Evolutionary conservation across 2,113 vertebrate genomes (phyloP).

Genomic region (Macrotis lagotis): DNA sequence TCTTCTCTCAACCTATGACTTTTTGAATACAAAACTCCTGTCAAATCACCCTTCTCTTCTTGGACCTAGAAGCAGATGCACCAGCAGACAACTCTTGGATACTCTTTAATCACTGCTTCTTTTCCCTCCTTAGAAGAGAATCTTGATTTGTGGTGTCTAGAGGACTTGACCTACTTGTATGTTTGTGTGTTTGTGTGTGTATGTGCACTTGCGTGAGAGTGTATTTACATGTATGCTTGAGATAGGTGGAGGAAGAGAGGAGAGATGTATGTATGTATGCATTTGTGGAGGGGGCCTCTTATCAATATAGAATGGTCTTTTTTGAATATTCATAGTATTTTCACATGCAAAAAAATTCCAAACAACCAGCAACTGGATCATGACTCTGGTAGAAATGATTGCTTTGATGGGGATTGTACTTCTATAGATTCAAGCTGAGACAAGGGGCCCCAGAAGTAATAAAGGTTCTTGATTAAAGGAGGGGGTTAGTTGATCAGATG

Average conservation of each 20-base stretch:
- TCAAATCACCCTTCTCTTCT: neutral
- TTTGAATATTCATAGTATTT: constrained; percentile 13
- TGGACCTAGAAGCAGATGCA: neutral
- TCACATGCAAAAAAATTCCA: constrained; percentile 3
- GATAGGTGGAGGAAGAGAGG: neutral
- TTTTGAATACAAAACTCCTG: neutral
- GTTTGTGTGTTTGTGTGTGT: neutral
- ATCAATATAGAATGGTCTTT: neutral
- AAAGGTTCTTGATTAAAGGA: neutral
- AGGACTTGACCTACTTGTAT: neutral
- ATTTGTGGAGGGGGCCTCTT: neutral
- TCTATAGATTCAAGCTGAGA: neutral
- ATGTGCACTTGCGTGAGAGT: accelerated
- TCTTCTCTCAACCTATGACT: neutral
- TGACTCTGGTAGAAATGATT: neutral
- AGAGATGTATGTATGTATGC: neutral
- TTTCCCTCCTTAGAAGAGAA: constrained; percentile 24
- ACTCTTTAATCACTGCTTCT: neutral
- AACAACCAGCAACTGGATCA: constrained; percentile 7
- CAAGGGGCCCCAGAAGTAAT: neutral
- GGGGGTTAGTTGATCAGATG: neutral
- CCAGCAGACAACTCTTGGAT: neutral
- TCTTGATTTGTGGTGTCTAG: constrained; percentile 28
- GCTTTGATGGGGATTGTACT: neutral
- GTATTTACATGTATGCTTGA: neutral